phyloP scores from a whole-genome alignment of 1,140 invertebrate genomes.

The Pemphigus obesinymphae region DNA sequence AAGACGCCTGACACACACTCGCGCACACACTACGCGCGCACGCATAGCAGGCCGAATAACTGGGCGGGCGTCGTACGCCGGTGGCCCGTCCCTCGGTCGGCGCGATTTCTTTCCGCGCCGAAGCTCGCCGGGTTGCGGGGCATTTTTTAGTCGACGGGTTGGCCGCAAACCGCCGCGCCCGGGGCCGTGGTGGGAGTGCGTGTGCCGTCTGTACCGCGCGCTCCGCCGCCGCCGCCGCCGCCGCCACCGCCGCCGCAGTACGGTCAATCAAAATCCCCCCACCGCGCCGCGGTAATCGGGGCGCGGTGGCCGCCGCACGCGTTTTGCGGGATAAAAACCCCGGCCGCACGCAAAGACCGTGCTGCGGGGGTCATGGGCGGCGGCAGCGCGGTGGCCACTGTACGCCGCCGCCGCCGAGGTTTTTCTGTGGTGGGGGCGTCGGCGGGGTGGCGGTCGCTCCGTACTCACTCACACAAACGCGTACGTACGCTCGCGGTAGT shows the following conservation, averaged over 20 bases:
- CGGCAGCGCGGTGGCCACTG: neutral
- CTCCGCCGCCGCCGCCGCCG: too few species aligned
- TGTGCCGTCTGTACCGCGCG: neutral
- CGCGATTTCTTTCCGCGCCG: conserved; percentile 28
- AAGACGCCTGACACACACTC: neutral
- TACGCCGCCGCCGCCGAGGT: neutral
- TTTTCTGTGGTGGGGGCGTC: neutral
- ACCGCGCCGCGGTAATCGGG: neutral
- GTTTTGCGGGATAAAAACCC: conserved; percentile 35
- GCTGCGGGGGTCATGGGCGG: neutral
- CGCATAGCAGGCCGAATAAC: neutral
- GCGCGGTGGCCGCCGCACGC: conserved; percentile 7
- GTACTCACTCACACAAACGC: neutral
- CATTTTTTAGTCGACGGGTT: conserved; percentile 36
- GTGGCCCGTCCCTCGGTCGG: conserved; percentile 34
- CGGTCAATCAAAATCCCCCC: conserved; percentile 32
- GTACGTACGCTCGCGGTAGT: neutral
- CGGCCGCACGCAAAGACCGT: conserved; percentile 21
- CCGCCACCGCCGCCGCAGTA: neutral
- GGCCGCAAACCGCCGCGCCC: conserved; percentile 35
- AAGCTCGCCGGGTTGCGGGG: conserved; percentile 9
- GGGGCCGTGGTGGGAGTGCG: conserved; percentile 28
- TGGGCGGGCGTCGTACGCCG: conserved; percentile 11
- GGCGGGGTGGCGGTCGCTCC: neutral
- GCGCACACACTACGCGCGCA: neutral